A percentile compares a stretch with the other conserved stretches of the same genome.
Conservation (phyloP, 2,113 vertebrate genomes). For the Boleophthalmus pectinirostris region DNA sequence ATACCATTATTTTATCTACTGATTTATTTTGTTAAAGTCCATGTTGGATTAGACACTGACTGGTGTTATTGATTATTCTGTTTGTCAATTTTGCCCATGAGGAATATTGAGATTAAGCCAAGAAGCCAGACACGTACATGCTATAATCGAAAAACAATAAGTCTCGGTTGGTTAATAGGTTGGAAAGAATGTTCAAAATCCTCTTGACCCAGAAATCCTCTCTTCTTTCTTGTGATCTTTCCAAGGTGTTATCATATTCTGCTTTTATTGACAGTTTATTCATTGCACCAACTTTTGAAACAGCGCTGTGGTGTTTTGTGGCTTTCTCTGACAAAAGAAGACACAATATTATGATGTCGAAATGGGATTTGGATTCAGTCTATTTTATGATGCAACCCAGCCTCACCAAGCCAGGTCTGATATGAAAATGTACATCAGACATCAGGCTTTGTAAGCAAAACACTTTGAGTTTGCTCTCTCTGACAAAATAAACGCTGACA, state of each 20-base stretch:
- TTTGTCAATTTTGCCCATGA: no score
- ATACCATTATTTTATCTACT: no score
- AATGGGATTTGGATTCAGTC: not conserved
- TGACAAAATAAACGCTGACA: conserved; percentile 5
- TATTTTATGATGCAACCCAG: not conserved
- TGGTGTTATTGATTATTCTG: no score
- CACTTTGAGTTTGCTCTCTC: not conserved
- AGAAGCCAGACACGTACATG: no score
- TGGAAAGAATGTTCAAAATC: no score
- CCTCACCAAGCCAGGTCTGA: not conserved
- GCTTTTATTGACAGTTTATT: not conserved
- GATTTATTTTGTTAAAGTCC: no score
- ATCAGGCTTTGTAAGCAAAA: not conserved
- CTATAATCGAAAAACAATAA: no score
- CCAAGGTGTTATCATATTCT: not conserved
- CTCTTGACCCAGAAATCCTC: no score
- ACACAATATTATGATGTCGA: not conserved
- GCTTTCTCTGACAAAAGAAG: conserved; percentile 12
- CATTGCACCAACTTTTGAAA: not conserved
- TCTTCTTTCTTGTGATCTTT: not conserved
- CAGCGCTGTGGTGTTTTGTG: not conserved
- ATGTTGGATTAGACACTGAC: no score
- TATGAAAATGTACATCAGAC: not conserved
- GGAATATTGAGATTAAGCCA: no score
- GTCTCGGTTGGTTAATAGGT: no score